Evolutionary conservation across 1,140 invertebrate species (phyloP).

Genomic region (Rhyacophila brunnea): DNA sequence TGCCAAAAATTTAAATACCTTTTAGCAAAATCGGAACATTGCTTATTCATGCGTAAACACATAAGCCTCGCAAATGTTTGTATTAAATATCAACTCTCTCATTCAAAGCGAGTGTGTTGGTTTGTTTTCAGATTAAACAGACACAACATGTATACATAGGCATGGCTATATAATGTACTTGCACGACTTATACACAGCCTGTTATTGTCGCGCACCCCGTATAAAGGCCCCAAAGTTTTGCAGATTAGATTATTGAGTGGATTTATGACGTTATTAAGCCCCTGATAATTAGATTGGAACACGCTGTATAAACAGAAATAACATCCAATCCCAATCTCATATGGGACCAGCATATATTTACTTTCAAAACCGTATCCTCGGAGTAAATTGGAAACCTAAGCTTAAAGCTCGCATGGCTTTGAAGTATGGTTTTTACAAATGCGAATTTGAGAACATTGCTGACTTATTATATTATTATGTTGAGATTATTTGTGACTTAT

Average conservation of each 20-base stretch:
- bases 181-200: background rate
- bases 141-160: background rate
- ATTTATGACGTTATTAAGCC: slow-evolving; percentile 59
- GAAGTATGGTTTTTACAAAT: too few species aligned
- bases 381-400: too few species aligned
- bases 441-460: too few species aligned
- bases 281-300: slow-evolving; percentile 53
- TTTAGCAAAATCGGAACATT: background rate
- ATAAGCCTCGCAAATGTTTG: slow-evolving; percentile 10
- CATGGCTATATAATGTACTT: background rate
- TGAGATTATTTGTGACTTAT: too few species aligned
- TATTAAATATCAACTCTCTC: slow-evolving; percentile 26
- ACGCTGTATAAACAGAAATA: slow-evolving; percentile 36
- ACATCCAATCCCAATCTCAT: slow-evolving; percentile 30
- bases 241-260: slow-evolving; percentile 59
- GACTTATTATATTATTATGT: too few species aligned
- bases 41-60: background rate
- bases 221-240: slow-evolving; percentile 53
- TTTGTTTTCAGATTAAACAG: background rate
- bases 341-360: slow-evolving; percentile 7
- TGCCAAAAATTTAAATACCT: too few species aligned
- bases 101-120: slow-evolving; percentile 3
- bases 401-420: too few species aligned
- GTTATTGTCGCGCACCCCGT: slow-evolving; percentile 35
- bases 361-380: too few species aligned